Evolutionary conservation across 2,888 invertebrate species (phyloP).

Genomic region (Meiosimyza platycephala): DNA sequence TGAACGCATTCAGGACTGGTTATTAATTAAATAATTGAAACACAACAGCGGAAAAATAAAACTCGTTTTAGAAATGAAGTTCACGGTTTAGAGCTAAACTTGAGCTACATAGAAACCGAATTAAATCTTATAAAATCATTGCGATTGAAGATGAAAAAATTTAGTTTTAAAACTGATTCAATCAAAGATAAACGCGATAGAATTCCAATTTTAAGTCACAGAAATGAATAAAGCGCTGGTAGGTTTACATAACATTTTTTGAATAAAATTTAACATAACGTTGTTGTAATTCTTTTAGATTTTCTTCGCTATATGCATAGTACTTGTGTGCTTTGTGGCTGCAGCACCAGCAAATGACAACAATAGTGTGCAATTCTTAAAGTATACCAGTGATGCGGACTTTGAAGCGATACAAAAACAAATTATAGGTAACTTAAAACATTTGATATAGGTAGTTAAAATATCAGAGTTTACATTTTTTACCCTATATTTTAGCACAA

Average conservation of each 20-base stretch:
- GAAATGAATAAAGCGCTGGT: too few relatives aligned
- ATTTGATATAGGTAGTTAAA: background rate
- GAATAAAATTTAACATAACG: too few relatives aligned
- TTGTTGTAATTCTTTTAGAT: background rate
- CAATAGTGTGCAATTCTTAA: constrained; percentile 51
- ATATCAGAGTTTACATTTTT: too few relatives aligned
- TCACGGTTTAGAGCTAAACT: background rate
- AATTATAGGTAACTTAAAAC: constrained; percentile 49
- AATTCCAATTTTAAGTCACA: too few relatives aligned
- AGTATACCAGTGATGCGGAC: constrained; percentile 54
- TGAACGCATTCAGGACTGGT: background rate
- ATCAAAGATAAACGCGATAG: background rate
- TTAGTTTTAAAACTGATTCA: constrained; percentile 1
- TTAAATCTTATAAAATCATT: background rate
- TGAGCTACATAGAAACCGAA: background rate
- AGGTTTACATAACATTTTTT: too few relatives aligned
- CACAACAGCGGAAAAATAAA: background rate
- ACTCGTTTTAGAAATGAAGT: background rate
- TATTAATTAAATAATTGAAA: background rate
- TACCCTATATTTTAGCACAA: constrained; percentile 51
- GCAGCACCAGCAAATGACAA: constrained; percentile 1
- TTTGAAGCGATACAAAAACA: constrained; percentile 52
- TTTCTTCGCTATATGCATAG: constrained; percentile 24
- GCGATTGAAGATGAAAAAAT: background rate
- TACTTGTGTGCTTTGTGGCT: constrained; percentile 34